These are phyloP conservation scores for Nanger granti DNA, from an alignment of 2,113 vertebrate genomes.

Conservation along the genomic window DNA sequence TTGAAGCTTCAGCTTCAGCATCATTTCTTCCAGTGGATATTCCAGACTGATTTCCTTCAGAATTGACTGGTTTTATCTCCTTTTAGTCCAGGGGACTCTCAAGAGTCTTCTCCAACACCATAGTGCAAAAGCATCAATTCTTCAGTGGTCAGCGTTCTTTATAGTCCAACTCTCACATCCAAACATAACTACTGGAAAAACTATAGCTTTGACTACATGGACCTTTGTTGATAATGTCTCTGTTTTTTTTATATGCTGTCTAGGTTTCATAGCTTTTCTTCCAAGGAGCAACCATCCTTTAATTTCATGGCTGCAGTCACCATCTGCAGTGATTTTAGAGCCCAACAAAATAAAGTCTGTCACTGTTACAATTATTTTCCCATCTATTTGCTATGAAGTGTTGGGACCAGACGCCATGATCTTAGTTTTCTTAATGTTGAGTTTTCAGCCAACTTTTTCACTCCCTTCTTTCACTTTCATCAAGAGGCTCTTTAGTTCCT, in stretches of 20 bases:
- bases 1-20: not conserved
- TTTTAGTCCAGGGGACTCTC: not conserved
- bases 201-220: not conserved
- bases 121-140: not conserved
- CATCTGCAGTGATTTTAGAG: not conserved
- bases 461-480: not conserved
- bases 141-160: fast-evolving
- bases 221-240: not conserved
- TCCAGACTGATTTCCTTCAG: not conserved
- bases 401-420: not conserved
- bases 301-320: not conserved
- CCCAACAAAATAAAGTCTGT: not conserved
- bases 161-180: not conserved
- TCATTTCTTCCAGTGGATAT: not conserved
- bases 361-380: not conserved
- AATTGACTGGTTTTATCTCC: not conserved
- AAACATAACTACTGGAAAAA: not conserved
- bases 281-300: not conserved
- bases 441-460: not conserved
- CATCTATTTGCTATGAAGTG: not conserved
- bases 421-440: not conserved
- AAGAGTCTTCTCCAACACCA: not conserved
- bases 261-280: not conserved
- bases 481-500: not conserved
- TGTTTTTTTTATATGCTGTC: not conserved